Evolutionary conservation across 2,888 invertebrate species (phyloP), one percentile per base, ranked within the genome.

Genomic region (Idaea dimidiata): DNA sequence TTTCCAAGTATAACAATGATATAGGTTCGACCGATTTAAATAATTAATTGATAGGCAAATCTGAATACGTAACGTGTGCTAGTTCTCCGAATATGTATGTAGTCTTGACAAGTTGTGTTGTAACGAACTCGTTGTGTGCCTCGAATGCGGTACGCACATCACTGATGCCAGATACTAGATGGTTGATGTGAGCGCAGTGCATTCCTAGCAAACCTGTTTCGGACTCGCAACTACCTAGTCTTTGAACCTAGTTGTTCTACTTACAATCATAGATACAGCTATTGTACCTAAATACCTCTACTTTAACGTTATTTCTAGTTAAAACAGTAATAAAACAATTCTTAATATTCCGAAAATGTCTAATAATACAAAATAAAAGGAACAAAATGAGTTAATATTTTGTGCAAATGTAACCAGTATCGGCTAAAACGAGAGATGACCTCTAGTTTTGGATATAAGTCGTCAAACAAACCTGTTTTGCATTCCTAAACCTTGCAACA

Each of bases 141-240:
- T 66, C 62, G 65, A 62, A 69, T 56, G 66, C 65, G 66, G 67
- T 71, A 67, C 69, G 65, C 60, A 74, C 68, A 75, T 76, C 76
- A 74, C 68, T 72, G 76, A 77, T 78, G 76, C 71, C 72, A 71
- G 73, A 74, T 75, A 75, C 72, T 75, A 77, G 78, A 74, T 78
- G 75, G 71, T 62, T 68, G 69, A 66, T 72, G 69, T 69, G 74
- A 75, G 69, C 70, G 73, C 75, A 76, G 74, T 80, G 82, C 88
- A 87, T 88, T 86, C 84, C 83, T 81, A 78, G 76, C 80, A 43
- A 89, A 89, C 89, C 78, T 81, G 89, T 89, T 90, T 85, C 82
- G 80, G 79, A 79, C 77, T 79, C 75, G 73, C 72, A 74, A 77
- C 77, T 77, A 77, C 77, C 76, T 74, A 73, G 65, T 66, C 57